Evolutionary conservation across 2,113 vertebrate species (phyloP).

Genomic region (Rafetus swinhoei): DNA sequence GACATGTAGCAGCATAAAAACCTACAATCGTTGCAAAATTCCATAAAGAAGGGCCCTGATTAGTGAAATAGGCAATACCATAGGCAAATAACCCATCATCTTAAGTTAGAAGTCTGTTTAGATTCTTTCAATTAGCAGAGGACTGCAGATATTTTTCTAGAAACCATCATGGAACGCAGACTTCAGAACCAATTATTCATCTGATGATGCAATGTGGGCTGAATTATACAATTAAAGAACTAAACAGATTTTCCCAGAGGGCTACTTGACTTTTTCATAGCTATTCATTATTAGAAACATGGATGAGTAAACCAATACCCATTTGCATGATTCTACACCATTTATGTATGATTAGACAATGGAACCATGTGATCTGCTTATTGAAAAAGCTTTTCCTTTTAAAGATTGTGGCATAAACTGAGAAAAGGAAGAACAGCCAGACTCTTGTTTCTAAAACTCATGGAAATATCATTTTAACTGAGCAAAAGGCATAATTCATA

Average conservation of each 20-base stretch:
- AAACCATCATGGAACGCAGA: neutral
- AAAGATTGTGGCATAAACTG: fast-evolving
- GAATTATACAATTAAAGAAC: neutral
- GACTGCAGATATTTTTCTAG: neutral
- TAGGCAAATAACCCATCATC: neutral
- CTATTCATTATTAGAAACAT: neutral
- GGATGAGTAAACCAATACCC: neutral
- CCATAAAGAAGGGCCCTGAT: neutral
- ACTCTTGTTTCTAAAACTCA: conserved; percentile 30
- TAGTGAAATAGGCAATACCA: neutral
- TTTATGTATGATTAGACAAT: neutral
- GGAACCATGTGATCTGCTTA: neutral
- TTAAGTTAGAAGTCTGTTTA: neutral
- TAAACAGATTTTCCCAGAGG: conserved; percentile 14
- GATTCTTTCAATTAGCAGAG: neutral
- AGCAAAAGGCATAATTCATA: conserved; percentile 47
- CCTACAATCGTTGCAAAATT: neutral
- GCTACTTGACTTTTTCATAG: neutral
- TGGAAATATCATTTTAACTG: conserved; percentile 54
- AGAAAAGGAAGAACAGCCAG: neutral
- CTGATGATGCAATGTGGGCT: neutral
- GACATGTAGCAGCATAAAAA: neutral
- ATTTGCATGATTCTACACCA: neutral
- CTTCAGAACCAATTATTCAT: neutral
- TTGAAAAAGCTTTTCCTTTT: neutral